Evolutionary conservation across 1,140 invertebrate species (phyloP).

Genomic region (Cryptotermes secundus): DNA sequence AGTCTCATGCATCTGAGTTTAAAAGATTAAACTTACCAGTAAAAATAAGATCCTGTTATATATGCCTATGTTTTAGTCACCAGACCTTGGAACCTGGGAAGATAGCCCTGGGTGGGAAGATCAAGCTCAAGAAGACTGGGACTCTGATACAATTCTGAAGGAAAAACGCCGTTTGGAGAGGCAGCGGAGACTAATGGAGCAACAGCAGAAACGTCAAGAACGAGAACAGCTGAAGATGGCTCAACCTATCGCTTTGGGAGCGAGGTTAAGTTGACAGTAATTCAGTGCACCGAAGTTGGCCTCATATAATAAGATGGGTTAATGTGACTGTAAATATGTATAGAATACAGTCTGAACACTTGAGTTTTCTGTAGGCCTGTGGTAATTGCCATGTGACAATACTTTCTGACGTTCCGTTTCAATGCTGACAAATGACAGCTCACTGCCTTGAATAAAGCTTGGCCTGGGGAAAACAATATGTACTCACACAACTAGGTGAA

Average conservation of each 20-base stretch:
- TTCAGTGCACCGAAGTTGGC: background rate
- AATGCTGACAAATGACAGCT: too few species aligned
- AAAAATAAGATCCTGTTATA: background rate
- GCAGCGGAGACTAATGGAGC: conserved; percentile 30
- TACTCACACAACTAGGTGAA: too few species aligned
- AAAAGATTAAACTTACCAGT: background rate
- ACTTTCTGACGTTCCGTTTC: background rate
- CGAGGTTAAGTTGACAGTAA: conserved; percentile 33
- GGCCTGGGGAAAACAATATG: too few species aligned
- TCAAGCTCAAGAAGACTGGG: conserved; percentile 35
- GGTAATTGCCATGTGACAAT: background rate
- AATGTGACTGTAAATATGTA: background rate
- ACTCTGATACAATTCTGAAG: conserved; percentile 31
- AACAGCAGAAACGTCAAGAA: conserved; percentile 32
- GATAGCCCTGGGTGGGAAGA: conserved; percentile 35
- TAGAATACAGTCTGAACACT: background rate
- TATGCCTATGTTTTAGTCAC: conserved; percentile 25
- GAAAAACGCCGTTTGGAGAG: conserved; percentile 34
- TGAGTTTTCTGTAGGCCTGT: background rate
- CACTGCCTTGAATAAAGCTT: too few species aligned
- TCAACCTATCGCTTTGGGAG: conserved; percentile 26
- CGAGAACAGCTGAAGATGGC: conserved; percentile 31
- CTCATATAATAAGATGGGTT: background rate
- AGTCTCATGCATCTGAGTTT: too few species aligned
- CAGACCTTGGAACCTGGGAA: conserved; percentile 34